Evolutionary conservation across 2,797 vertebrate species (phyloP).

Genomic region (Lutjanus argentimaculatus): DNA sequence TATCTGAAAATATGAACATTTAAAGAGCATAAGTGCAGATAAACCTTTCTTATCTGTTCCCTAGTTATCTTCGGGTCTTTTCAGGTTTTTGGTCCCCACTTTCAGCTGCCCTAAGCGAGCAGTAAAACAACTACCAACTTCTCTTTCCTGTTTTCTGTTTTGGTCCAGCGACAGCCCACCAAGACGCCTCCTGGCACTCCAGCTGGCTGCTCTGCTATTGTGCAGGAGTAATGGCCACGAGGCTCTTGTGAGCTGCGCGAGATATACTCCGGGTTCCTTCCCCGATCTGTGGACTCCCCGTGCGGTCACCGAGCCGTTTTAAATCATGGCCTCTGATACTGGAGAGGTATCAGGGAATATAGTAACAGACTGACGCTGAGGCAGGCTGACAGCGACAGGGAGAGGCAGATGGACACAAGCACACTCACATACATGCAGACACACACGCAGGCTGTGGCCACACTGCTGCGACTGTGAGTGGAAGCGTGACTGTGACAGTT

Average conservation of each 20-base stretch:
- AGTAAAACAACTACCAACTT: conserved; percentile 40
- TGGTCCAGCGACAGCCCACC: conserved; percentile 61
- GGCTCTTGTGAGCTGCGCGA: conserved; percentile 62
- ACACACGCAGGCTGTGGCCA: conserved; percentile 35
- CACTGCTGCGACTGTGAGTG: conserved; percentile 71
- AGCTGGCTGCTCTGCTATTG: conserved; percentile 73
- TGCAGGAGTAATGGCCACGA: conserved; percentile 66
- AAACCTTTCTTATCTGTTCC: conserved; percentile 11
- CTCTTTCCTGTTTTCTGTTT: conserved; percentile 49
- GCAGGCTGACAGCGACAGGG: conserved; percentile 59
- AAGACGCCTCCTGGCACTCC: conserved; percentile 70
- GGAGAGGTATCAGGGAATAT: conserved; percentile 58
- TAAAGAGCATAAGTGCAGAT: conserved; percentile 19
- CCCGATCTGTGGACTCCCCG: conserved; percentile 48
- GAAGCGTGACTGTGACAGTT: conserved; percentile 81
- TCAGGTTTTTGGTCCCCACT: background rate
- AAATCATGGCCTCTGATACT: conserved; percentile 68
- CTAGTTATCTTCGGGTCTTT: background rate
- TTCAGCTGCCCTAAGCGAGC: conserved; percentile 27
- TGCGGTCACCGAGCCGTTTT: conserved; percentile 42
- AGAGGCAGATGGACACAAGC: conserved; percentile 67
- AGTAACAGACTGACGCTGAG: conserved; percentile 58
- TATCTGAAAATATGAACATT: conserved; percentile 30
- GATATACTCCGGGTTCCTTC: conserved; percentile 32
- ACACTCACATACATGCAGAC: conserved; percentile 29